Evolutionary conservation across 2,797 vertebrate genomes (phyloP).

Genomic region (Ptychobarbus kaznakovi): DNA sequence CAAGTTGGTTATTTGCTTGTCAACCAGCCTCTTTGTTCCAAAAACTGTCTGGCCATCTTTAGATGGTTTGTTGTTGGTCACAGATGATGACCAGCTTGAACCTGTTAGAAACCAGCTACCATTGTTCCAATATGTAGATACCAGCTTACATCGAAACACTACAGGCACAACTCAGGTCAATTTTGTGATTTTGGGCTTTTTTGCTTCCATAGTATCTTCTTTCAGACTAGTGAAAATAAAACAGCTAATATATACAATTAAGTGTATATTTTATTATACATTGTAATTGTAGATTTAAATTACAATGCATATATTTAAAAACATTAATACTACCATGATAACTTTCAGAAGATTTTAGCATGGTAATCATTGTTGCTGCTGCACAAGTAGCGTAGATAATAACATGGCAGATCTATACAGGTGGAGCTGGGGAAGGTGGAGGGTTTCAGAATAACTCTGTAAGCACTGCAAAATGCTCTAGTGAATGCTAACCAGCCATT

Average conservation of each 20-base stretch:
- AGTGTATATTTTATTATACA: neutral
- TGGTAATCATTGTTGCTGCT: no score
- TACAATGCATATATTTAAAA: neutral
- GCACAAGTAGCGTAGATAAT: no score
- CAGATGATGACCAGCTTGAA: neutral
- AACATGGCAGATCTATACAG: neutral
- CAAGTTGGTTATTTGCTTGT: neutral
- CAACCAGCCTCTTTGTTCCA: neutral
- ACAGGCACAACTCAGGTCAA: neutral
- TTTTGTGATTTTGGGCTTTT: neutral
- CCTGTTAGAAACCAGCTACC: slow-evolving; percentile 9
- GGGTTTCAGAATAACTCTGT: neutral
- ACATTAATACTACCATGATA: neutral
- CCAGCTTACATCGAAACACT: neutral
- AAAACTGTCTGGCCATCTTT: neutral
- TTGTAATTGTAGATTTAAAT: neutral
- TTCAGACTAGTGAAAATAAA: neutral
- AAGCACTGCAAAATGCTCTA: no score
- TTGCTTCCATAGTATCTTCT: neutral
- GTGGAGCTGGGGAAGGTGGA: neutral
- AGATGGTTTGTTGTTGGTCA: neutral
- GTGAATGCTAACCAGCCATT: neutral
- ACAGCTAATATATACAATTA: neutral
- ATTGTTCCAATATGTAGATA: neutral
- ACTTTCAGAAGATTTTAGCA: no score